Percentiles rank a stretch among this genome's conserved stretches.
Evolutionary conservation across 2,888 invertebrate species (phyloP).

Genomic region (Lutraria lutraria): DNA sequence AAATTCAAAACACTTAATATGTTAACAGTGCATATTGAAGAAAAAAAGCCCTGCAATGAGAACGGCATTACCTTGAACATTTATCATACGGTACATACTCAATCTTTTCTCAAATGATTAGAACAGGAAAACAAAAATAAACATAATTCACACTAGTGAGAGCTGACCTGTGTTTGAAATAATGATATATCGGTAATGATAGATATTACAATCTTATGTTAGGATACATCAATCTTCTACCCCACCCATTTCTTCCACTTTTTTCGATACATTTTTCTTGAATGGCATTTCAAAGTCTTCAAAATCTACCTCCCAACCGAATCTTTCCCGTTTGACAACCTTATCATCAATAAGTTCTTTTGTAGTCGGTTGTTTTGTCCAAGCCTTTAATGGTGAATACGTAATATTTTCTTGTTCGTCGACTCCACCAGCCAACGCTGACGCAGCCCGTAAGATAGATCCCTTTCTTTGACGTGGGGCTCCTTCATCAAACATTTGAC

Average conservation of each 20-base stretch:
- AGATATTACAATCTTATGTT: neutral
- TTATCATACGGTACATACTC: no score
- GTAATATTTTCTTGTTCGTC: slow-evolving; percentile 85
- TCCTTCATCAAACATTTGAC: slow-evolving; percentile 60
- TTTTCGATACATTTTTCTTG: slow-evolving; percentile 83
- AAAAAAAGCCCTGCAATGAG: neutral
- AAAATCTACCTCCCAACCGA: slow-evolving; percentile 87
- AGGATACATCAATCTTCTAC: slow-evolving; percentile 73
- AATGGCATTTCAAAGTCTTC: slow-evolving; percentile 86
- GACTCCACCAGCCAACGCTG: slow-evolving; percentile 84
- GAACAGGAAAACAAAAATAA: neutral
- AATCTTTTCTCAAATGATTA: no score
- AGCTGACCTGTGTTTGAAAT: neutral
- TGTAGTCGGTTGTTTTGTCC: slow-evolving; percentile 85
- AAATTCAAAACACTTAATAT: neutral
- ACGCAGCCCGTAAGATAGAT: slow-evolving; percentile 85
- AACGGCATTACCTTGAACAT: no score
- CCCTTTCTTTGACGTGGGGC: slow-evolving; percentile 81
- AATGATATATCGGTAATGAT: neutral
- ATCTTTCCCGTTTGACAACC: slow-evolving; percentile 82
- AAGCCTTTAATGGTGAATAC: slow-evolving; percentile 83
- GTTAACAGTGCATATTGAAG: neutral
- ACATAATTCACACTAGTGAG: neutral
- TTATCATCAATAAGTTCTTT: slow-evolving; percentile 82
- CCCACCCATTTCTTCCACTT: slow-evolving; percentile 77